Evolutionary conservation across 2,888 invertebrate species (phyloP).

Genomic region (Thelaira solivaga): DNA sequence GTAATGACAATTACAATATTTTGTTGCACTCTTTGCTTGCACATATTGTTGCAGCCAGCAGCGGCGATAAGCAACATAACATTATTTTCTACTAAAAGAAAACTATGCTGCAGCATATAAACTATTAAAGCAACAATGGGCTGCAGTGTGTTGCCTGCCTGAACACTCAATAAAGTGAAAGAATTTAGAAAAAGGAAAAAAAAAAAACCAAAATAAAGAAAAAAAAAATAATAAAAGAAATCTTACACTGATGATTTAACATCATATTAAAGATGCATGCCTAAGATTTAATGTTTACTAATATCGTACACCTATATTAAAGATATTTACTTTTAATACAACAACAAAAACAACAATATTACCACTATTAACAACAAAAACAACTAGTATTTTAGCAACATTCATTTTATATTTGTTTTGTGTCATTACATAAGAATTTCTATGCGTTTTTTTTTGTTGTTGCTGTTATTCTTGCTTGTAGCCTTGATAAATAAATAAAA

Average conservation of each 20-base stretch:
- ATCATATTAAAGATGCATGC: slow-evolving; percentile 62
- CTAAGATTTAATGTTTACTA: slow-evolving; percentile 62
- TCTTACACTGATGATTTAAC: slow-evolving; percentile 59
- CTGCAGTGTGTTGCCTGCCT: slow-evolving; percentile 9
- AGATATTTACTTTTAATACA: slow-evolving; percentile 52
- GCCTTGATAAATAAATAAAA: slow-evolving; percentile 58
- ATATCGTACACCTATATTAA: slow-evolving; percentile 60
- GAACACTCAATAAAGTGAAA: too few relatives aligned
- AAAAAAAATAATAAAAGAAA: slow-evolving; percentile 11
- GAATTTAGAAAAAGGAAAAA: slow-evolving; percentile 15
- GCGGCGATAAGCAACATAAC: slow-evolving; percentile 37
- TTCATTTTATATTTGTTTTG: slow-evolving; percentile 32
- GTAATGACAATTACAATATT: slow-evolving; percentile 73
- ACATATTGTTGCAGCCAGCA: slow-evolving; percentile 9
- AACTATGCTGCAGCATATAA: slow-evolving; percentile 25
- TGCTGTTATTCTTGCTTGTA: slow-evolving; percentile 18
- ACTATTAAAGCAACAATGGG: slow-evolving; percentile 26
- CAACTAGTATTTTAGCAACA: slow-evolving; percentile 1
- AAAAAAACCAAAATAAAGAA: not conserved
- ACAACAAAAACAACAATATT: not conserved
- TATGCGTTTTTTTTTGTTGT: slow-evolving; percentile 32
- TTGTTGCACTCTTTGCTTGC: slow-evolving; percentile 53
- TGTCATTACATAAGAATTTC: slow-evolving; percentile 62
- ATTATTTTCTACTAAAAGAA: slow-evolving; percentile 50
- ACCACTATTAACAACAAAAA: not conserved